Evolutionary conservation across 2,888 invertebrate genomes (phyloP).

Genomic region (Himalopsyche tibetana): DNA sequence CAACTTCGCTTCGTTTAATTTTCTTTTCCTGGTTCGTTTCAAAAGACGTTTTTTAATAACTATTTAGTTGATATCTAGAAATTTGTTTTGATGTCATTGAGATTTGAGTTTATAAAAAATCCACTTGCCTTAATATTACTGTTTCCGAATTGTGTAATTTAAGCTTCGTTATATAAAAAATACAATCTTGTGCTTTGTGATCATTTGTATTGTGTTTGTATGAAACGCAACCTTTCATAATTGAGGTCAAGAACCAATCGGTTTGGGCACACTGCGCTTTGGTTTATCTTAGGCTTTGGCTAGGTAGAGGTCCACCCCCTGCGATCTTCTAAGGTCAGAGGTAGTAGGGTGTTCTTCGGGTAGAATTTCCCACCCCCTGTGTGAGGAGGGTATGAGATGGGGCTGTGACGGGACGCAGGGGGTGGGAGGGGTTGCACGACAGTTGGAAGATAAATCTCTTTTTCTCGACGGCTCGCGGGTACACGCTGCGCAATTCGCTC

Average conservation of each 20-base stretch:
- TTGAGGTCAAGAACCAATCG: conserved; percentile 26
- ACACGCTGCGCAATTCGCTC: conserved; percentile 42
- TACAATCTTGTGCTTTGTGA: too few species aligned
- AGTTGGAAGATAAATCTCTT: conserved; percentile 66
- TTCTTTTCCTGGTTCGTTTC: too few species aligned
- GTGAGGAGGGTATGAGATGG: conserved; percentile 20
- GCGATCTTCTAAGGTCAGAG: conserved; percentile 35
- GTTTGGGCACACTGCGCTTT: conserved; percentile 31
- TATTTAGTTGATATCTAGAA: too few species aligned
- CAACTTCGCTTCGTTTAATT: too few species aligned
- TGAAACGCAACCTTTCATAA: neutral
- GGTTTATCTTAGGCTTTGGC: conserved; percentile 19
- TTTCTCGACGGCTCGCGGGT: conserved; percentile 64
- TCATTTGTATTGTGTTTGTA: too few species aligned
- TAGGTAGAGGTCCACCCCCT: conserved; percentile 34
- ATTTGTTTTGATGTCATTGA: too few species aligned
- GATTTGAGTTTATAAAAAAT: too few species aligned
- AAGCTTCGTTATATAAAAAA: too few species aligned
- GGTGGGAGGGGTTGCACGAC: conserved; percentile 59
- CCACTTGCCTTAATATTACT: too few species aligned
- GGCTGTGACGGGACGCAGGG: conserved; percentile 49
- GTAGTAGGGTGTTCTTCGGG: conserved; percentile 32
- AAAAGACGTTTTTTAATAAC: too few species aligned
- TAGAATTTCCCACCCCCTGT: neutral
- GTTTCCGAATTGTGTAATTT: too few species aligned